Base-by-base conservation (phyloP, 2,888 invertebrate species). In the Agrotis puta region DNA sequence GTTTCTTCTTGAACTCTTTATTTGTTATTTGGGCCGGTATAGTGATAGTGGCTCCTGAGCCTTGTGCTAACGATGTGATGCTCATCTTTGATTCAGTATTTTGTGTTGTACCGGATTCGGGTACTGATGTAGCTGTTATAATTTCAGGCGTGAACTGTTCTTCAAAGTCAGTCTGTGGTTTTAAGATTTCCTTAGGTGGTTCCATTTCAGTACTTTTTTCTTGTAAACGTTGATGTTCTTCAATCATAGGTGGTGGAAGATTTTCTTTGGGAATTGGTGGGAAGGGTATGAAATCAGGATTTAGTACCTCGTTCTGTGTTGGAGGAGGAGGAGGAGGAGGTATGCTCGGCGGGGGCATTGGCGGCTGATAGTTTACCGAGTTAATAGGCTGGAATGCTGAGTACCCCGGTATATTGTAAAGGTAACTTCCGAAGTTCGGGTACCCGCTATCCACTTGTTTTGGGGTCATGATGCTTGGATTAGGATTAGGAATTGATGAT, bases 401-500 rank as follows among this genome's bases (percentile, higher is more conserved):
- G 80, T 93, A 96, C 4, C 95, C 95, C 5, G 96, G 96, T 50
- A 95, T 93, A 5, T 94, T 94, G 78, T 95, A 95, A 7, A 95
- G 86, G 65, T 93, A 95, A 4, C 94, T 91, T 1, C 93, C 93
- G 69, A 94, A 95, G 72, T 89, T 93, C 0, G 94, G 92, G 65
- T 92, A 95, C 0, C 92, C 92, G 20, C 51, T 39, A 62, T 95
- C 95, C n/a, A 88, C 85, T 64, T 88, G 93, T 73, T 93, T 94
- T 2, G 91, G 92, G 0, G 93, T 90, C 13, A 92, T 91, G 0
- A 94, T 91, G 59, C 95, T 96, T 1, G 96, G 96, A 70, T 89
- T 96, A 2, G 96, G 95, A 66, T 94, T 96, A 0, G 96, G 95
- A 57, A 96, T 96, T 0, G 96, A 96, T 1, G 96, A 96, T 5